Conservation (phyloP, 35 echinoderm and acorn worm genomes). For the Lytechinus pictus region DNA sequence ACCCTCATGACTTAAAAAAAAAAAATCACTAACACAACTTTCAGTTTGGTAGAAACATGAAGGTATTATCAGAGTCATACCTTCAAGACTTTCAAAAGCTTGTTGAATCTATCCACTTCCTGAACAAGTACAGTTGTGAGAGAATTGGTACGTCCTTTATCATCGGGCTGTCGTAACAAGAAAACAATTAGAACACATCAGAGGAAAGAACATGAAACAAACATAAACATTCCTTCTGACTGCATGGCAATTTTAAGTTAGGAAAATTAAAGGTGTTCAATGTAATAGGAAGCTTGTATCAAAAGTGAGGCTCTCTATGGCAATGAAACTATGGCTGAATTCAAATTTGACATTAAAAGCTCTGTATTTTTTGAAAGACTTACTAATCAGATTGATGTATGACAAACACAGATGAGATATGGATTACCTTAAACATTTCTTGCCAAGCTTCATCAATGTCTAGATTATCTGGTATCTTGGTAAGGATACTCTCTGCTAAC, state of each 20-base stretch:
- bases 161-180: constrained; percentile 67
- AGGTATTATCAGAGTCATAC: constrained; percentile 45
- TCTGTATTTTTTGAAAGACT: not conserved
- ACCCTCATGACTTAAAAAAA: not conserved
- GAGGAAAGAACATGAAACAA: not conserved
- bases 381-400: not conserved
- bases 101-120: constrained; percentile 95
- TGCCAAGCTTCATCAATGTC: constrained; percentile 90
- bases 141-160: constrained; percentile 93
- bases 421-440: constrained; percentile 94
- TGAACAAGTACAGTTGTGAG: constrained; percentile 93
- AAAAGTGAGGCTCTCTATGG: not conserved
- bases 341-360: not conserved
- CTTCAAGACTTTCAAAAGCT: constrained; percentile 95
- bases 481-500: constrained; percentile 86
- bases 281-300: too few relatives aligned
- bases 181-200: not conserved
- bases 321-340: not conserved
- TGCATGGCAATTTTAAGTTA: not conserved
- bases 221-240: not conserved
- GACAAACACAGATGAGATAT: not conserved
- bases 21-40: not conserved
- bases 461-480: constrained; percentile 83
- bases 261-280: too few relatives aligned
- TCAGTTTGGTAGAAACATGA: not conserved